Base-by-base conservation (phyloP, 2,797 vertebrate genomes). In the Coendou prehensilis region DNA sequence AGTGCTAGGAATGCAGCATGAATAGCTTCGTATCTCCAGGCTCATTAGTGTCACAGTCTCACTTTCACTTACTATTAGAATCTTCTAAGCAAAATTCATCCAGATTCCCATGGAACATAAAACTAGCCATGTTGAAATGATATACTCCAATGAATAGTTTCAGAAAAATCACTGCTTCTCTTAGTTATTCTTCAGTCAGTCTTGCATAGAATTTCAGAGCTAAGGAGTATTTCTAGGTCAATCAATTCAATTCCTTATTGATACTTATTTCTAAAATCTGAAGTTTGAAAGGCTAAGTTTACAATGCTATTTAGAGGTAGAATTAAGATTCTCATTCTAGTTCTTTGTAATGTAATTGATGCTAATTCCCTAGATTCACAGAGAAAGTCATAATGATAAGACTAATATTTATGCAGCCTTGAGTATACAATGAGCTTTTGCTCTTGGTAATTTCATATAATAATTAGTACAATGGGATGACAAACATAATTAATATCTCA, bases 181-280 rank as follows among this genome's bases (percentile, higher is more conserved):
- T 82, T 86, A 26, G n/a, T n/a, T 59, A 33, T 50, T 18, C 52
- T 57, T 87, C 57, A 41, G 13, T 89, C 20, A 76, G 57, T 14
- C 10, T 91, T 45, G 52, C 50, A 80, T 10, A 84, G 87, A 83
- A 95, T 61, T 93, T 89, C 75, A 91, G 73, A 91, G 78, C 56
- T 85, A 71, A 83, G 28, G 90, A 57, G 45, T 54, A 79, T 61
- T 82, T 79, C 57, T 33, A 89, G 22, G 30, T 64, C 69, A 91
- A 47, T 20, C 45, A 50, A 52, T 69, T 76, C 56, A 37, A 79
- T 69, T 79, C 37, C 22, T 61, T 91, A 67, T 78, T 69, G 59
- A 82, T 20, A 4, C 18, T 87, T 93, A 89, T 84, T 92, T 96
- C 88, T 94, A 13, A 37, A 90, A 94, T 89, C 45, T 52, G 14